These are phyloP conservation scores for Phorcus lineatus DNA, from an alignment of 2,888 invertebrate genomes.

Conservation along the genomic window DNA sequence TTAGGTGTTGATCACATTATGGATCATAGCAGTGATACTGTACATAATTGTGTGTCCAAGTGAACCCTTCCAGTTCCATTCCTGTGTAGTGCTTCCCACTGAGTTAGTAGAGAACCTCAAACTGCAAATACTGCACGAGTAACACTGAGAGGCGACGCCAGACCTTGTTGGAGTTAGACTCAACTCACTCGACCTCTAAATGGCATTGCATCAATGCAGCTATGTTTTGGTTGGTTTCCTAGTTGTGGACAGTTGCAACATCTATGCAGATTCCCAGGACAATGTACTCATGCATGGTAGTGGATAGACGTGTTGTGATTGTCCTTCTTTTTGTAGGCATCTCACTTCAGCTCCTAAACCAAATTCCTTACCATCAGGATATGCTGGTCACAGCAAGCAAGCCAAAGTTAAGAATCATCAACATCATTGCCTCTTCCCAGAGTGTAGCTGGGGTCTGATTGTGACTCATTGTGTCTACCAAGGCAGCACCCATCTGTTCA, in stretches of 20 bases:
- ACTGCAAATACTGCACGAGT: no score
- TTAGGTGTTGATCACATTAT: no score
- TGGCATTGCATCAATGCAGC: background rate
- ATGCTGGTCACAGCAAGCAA: background rate
- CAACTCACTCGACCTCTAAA: background rate
- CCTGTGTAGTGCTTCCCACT: slow-evolving; percentile 7
- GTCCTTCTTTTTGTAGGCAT: background rate
- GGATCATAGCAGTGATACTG: background rate
- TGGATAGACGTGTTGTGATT: background rate
- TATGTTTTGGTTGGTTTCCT: no score
- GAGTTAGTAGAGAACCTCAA: background rate
- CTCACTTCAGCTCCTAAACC: background rate
- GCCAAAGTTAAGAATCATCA: slow-evolving; percentile 3
- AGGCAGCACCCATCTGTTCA: slow-evolving; percentile 25
- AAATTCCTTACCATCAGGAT: background rate
- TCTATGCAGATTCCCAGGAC: slow-evolving; percentile 1
- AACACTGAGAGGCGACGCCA: no score
- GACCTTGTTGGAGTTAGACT: no score
- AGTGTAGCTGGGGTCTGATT: no score
- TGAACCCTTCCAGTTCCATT: slow-evolving; percentile 9
- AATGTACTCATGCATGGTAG: slow-evolving; percentile 4
- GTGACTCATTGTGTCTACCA: background rate
- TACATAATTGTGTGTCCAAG: background rate
- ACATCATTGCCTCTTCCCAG: no score
- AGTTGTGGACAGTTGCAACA: background rate